Base-by-base conservation (phyloP, 2,888 invertebrate species). In the Ganaspis brasiliensis region DNA sequence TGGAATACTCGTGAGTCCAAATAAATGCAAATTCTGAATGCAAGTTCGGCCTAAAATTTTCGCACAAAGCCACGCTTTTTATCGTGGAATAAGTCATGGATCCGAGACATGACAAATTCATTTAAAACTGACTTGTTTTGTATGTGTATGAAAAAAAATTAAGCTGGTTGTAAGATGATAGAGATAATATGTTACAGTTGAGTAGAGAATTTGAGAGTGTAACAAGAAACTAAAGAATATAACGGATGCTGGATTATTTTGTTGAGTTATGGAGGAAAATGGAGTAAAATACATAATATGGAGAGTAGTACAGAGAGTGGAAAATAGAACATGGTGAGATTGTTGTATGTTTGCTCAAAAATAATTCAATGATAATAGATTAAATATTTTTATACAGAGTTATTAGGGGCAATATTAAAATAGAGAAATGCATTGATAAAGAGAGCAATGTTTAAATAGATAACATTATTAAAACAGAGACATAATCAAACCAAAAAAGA, bases 101-200 rank as follows among this genome's bases (percentile, higher is more conserved):
- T 82, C n/a, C 83, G 81, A 87, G 80, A 87, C 87, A 89, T 86
- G 89, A 87, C 89, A 88, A 89, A 87, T 89, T 87, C 87, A 88
- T 88, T 89, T 89, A 86, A 84, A 78, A 77, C 85, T 86, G 88
- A 86, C 84, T 87, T 85, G 80, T 87, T 87, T 79, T 76, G 74
- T 56, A 37, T 24, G 52, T 21, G 12, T 72, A 49, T 16, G 24
- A 67, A 45, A 10, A 24, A 26, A n/a, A 67, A 67, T 14, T 67
- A 45, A 45, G 67, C 67, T 45, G 45, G 45, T 26, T 45, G 45
- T 67, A 67, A 67, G 45, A 67, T 45, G 45, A 40, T 49, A 52
- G 52, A 52, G 19, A 19, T 52, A 52, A 52, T 67, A n/a, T n/a
- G 10, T 67, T 45, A 73, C 59, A 31, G 77, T 75, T 52, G 67